Percentiles rank a stretch among this genome's conserved stretches.
These are phyloP conservation scores for Tautogolabrus adspersus DNA, from an alignment of 2,113 vertebrate genomes.

Conservation along the genomic window DNA sequence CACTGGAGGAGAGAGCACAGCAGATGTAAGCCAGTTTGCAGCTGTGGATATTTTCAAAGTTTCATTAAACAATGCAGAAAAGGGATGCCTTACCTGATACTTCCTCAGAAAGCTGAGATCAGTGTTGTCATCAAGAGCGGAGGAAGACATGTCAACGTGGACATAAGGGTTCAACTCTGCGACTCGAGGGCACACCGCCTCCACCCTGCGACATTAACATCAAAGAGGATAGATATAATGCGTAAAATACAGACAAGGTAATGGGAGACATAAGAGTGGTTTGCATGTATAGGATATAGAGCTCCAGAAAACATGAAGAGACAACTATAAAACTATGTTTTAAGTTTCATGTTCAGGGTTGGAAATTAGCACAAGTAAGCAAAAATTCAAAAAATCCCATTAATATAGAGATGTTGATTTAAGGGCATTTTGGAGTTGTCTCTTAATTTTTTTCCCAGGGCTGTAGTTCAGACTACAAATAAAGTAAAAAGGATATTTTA, in stretches of 20 bases:
- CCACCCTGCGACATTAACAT: conserved; percentile 83
- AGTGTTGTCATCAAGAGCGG: conserved; percentile 86
- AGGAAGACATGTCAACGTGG: conserved; percentile 87
- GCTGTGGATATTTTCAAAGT: background rate
- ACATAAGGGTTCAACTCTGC: conserved; percentile 97
- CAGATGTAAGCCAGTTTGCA: background rate
- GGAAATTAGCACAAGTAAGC: too few species aligned
- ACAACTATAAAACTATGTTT: too few species aligned
- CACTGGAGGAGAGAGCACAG: conserved; percentile 84
- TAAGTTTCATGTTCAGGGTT: too few species aligned
- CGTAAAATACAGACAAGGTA: background rate
- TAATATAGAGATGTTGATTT: too few species aligned
- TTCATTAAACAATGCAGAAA: background rate
- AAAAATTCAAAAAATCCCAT: too few species aligned
- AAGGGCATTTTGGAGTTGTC: too few species aligned
- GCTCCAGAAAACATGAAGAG: too few species aligned
- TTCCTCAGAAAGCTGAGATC: conserved; percentile 92
- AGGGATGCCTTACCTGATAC: conserved; percentile 85
- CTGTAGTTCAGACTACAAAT: background rate
- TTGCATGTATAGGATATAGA: background rate
- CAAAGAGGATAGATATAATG: background rate
- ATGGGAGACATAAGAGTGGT: background rate
- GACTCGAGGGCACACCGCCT: conserved; percentile 88
- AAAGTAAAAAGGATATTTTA: conserved; percentile 52
- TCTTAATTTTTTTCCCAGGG: too few species aligned